A percentile compares a stretch with the other conserved stretches of the same genome.
Evolutionary conservation across 2,113 vertebrate genomes (phyloP).

Genomic region (Thalassarche chlororhynchos): DNA sequence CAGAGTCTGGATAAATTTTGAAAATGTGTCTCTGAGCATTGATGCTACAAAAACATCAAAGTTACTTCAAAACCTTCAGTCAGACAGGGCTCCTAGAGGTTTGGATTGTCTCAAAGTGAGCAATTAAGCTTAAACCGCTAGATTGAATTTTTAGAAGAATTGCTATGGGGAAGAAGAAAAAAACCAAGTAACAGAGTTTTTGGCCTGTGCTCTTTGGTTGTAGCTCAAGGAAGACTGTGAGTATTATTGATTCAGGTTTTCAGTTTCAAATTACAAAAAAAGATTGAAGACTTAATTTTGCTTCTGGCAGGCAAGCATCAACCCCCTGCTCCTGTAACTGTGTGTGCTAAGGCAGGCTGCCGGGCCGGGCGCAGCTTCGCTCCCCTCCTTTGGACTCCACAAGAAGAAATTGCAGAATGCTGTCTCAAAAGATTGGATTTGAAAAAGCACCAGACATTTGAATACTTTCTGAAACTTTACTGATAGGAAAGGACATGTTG

Average conservation of each 20-base stretch:
- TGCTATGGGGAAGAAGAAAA: background rate
- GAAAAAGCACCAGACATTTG: background rate
- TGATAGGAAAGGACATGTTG: background rate
- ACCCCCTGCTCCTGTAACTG: background rate
- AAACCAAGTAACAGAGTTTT: background rate
- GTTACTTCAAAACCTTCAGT: conserved; percentile 1
- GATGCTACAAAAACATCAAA: background rate
- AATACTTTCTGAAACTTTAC: background rate
- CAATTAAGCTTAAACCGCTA: conserved; percentile 11
- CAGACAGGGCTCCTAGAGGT: background rate
- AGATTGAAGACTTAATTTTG: conserved; percentile 35
- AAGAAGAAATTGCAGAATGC: background rate
- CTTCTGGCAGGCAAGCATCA: background rate
- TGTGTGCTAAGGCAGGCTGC: background rate
- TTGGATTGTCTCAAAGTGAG: conserved; percentile 24
- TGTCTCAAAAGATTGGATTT: background rate
- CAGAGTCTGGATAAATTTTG: background rate
- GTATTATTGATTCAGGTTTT: background rate
- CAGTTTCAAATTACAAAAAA: background rate
- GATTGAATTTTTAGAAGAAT: conserved; percentile 31
- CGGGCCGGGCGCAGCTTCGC: background rate
- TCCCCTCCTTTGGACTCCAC: background rate
- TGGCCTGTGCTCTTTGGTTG: background rate
- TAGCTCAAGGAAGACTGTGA: background rate
- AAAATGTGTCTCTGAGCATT: background rate